A percentile compares a stretch with the other conserved stretches of the same genome.
phyloP scores from a whole-genome alignment of 2,113 vertebrate genomes.

The Emydocephalus ijimae region DNA sequence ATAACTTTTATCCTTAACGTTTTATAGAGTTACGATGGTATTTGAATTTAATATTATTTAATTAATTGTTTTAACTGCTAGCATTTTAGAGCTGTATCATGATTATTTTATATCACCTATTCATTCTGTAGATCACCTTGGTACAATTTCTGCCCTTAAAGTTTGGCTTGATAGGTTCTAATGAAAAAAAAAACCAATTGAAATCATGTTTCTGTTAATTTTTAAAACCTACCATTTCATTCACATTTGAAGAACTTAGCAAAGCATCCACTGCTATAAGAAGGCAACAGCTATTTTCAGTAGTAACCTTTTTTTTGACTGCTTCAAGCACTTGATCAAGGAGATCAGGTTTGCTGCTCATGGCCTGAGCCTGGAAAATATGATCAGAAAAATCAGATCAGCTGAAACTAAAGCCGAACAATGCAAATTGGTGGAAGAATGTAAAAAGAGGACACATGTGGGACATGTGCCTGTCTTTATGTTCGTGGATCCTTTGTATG shows the following conservation, averaged over 20 bases:
- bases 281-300: slow-evolving; percentile 86
- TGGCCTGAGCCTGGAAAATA: slow-evolving; percentile 83
- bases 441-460: not conserved
- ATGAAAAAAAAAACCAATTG: not conserved
- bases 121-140: not conserved
- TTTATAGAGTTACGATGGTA: not conserved
- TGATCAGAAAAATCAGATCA: slow-evolving; percentile 27
- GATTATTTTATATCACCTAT: not conserved
- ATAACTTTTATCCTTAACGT: not conserved
- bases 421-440: not conserved
- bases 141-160: not conserved
- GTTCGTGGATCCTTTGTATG: not conserved
- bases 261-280: slow-evolving; percentile 78
- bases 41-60: not conserved
- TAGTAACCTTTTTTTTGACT: slow-evolving; percentile 79
- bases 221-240: slow-evolving; percentile 70
- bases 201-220: not conserved
- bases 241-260: slow-evolving; percentile 59
- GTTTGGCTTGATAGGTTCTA: not conserved
- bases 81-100: not conserved
- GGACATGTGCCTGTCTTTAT: not conserved
- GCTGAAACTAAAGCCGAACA: slow-evolving; percentile 40
- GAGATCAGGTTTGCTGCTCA: slow-evolving; percentile 83
- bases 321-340: slow-evolving; percentile 85
- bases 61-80: not conserved